A percentile compares a stretch with the other conserved stretches of the same genome.
These are phyloP conservation scores for Oryctolagus cuniculus DNA, from an alignment of 2,113 vertebrate genomes.

Conservation along the genomic window mOryCun1.1 NC_091441.1:69038001-69038500, in stretches of 20 bases:
- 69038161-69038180: not conserved
- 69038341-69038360: not conserved
- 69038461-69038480: not conserved
- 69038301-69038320: not conserved
- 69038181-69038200: not conserved
- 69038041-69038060: not conserved
- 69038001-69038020: not conserved
- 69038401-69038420: not conserved
- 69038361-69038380: not conserved
- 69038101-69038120: not conserved
- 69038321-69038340: not conserved
- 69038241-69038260: not conserved
- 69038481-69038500: not conserved
- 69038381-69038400: not conserved
- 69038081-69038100: not conserved
- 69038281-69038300: too few relatives aligned
- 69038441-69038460: not conserved
- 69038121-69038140: not conserved
- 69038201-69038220: not conserved
- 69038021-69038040: not conserved
- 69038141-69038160: not conserved
- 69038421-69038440: not conserved
- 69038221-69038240: not conserved
- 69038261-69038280: not conserved
- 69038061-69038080: not conserved